These are phyloP conservation scores for Tupiocoris notatus DNA, from an alignment of 2,888 invertebrate species.

Conservation along the genomic window DNA sequence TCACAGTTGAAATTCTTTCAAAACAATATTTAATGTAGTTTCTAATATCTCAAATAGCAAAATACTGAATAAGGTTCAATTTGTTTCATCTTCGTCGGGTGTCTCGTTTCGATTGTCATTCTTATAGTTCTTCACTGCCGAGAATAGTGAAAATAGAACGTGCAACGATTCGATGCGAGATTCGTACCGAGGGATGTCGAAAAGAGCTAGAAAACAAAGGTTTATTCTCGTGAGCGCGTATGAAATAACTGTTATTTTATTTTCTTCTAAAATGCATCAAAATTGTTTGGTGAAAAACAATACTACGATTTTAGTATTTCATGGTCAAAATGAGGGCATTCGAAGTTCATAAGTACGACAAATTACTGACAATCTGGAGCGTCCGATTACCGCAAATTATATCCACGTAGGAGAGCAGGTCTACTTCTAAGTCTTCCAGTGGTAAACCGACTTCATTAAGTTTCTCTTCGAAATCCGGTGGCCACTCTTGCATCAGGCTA, in stretches of 20 bases:
- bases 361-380: too few relatives aligned
- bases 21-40: too few relatives aligned
- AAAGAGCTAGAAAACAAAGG: slow-evolving; percentile 57
- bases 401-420: slow-evolving; percentile 75
- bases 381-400: slow-evolving; percentile 75
- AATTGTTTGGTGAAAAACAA: too few relatives aligned
- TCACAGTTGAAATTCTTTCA: too few relatives aligned
- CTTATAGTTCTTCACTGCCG: slow-evolving; percentile 64
- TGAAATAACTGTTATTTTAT: not conserved
- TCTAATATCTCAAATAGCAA: too few relatives aligned
- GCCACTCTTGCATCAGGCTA: slow-evolving; percentile 93
- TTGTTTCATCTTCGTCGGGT: slow-evolving; percentile 16
- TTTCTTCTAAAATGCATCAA: too few relatives aligned
- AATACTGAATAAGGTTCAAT: too few relatives aligned
- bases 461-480: slow-evolving; percentile 76
- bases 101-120: slow-evolving; percentile 59
- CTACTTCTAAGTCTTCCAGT: slow-evolving; percentile 69
- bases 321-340: too few relatives aligned
- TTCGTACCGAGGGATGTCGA: slow-evolving; percentile 82
- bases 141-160: slow-evolving; percentile 77
- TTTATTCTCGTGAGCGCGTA: too few relatives aligned
- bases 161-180: slow-evolving; percentile 81
- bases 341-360: too few relatives aligned
- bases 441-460: slow-evolving; percentile 75
- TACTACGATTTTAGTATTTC: too few relatives aligned